Evolutionary conservation across 2,797 vertebrate genomes (phyloP), one percentile per base, ranked within the genome.

Genomic region (Danionella dracula): DNA sequence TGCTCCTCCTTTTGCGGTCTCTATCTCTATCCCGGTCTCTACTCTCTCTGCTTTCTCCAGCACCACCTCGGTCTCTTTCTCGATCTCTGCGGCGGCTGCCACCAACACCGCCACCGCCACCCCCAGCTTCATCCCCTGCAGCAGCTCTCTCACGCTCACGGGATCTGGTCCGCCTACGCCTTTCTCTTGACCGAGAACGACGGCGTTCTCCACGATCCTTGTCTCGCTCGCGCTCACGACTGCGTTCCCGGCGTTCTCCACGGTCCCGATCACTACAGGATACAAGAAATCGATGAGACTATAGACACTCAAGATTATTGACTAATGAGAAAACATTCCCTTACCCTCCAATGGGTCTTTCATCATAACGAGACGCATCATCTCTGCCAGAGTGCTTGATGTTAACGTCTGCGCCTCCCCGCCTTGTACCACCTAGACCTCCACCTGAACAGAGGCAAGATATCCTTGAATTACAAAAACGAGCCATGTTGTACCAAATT

Each of bases 301-400:
- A 4, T 4, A 9, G n/a, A n/a, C n/a, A n/a, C n/a, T n/a, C n/a
- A n/a, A n/a, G n/a, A n/a, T n/a, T n/a, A n/a, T n/a, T n/a, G n/a
- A n/a, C n/a, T n/a, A n/a, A n/a, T n/a, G 23, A 27, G 6, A 27
- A 27, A 27, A 21, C 4, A 23, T 35, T 5, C 13, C 10, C 88
- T 82, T 54, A 88, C 90, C 81, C 78, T 5, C 83, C 88, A 1
- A 90, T 62, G 0, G 87, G 64, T 5, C 90, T 82, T 17, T 92
- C 90, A 1, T 91, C 91, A 5, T 89, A 91, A 10, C 90, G 89
- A 0, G 89, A 90, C 0, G 90, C 83, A 46, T 96, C 94, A 4
- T 96, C 94, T 45, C 94, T 83, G 59, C 94, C 94, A 0, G 94
- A 96, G 72, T 96, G 94, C 62, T 95, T 92, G 65, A 96, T 96